These are phyloP conservation scores for Micronycteris hirsuta DNA, from an alignment of 2,113 vertebrate species.

Conservation along the genomic window DNA sequence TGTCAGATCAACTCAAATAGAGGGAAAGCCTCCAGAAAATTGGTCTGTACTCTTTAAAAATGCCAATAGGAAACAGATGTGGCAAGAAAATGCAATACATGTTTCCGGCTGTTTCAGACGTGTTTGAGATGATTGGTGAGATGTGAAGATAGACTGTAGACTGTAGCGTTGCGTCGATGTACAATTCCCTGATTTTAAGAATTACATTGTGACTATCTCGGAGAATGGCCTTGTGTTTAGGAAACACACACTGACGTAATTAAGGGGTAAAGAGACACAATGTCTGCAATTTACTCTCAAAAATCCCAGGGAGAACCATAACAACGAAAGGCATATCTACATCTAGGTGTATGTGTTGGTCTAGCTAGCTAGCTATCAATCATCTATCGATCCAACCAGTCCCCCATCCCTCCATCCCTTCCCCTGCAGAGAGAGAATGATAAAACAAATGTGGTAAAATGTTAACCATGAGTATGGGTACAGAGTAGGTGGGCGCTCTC, in stretches of 20 bases:
- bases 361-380: background rate
- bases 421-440: background rate
- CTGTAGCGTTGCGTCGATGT: background rate
- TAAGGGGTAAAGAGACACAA: background rate
- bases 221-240: background rate
- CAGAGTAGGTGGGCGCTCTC: background rate
- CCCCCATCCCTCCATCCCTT: background rate
- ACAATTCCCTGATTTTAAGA: background rate
- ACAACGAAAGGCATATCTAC: background rate
- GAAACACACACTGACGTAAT: background rate
- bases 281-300: background rate
- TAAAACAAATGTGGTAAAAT: background rate
- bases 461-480: background rate
- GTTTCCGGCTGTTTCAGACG: background rate
- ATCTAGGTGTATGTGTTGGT: background rate
- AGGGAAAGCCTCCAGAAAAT: background rate
- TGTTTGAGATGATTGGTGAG: background rate
- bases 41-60: background rate
- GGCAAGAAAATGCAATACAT: background rate
- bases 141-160: background rate
- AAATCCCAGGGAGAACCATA: background rate
- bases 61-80: background rate
- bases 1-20: background rate
- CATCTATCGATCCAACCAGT: background rate
- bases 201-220: background rate